Conservation (phyloP, 2,888 invertebrate genomes). For the Calameuta pallipes region DNA sequence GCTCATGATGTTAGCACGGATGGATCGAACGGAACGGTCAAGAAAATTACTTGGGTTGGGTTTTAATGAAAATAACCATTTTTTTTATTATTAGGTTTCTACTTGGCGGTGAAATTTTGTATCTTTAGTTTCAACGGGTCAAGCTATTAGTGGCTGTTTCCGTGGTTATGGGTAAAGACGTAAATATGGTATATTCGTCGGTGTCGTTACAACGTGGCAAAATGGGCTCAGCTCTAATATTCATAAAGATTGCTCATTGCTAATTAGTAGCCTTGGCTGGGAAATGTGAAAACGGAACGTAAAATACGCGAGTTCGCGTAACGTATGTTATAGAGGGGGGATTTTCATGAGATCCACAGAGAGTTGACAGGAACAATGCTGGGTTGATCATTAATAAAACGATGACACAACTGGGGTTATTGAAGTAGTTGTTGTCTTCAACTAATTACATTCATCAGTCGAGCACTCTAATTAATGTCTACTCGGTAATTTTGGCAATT, state of each 20-base stretch:
- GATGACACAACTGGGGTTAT: not conserved
- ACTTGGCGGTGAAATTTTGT: not conserved
- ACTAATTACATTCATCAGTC: conserved; percentile 19
- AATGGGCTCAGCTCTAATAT: not conserved
- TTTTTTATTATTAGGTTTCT: not conserved
- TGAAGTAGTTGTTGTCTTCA: not conserved
- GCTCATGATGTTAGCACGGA: not conserved
- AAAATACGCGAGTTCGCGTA: not conserved
- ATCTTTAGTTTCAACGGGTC: not conserved
- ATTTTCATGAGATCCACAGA: not conserved
- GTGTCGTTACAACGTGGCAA: too few relatives aligned
- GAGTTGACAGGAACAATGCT: not conserved
- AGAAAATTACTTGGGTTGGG: not conserved
- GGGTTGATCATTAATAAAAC: not conserved
- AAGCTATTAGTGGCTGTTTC: not conserved
- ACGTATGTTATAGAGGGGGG: not conserved
- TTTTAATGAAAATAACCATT: too few relatives aligned
- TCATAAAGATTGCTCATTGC: not conserved
- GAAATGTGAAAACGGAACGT: not conserved
- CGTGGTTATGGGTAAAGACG: not conserved
- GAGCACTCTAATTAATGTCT: conserved; percentile 19
- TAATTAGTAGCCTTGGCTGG: not conserved
- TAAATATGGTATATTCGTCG: not conserved
- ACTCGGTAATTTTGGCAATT: conserved; percentile 18
- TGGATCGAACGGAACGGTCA: not conserved